Conservation (phyloP, 2,888 invertebrate genomes). For the Lasioglossum leucozonium region DNA sequence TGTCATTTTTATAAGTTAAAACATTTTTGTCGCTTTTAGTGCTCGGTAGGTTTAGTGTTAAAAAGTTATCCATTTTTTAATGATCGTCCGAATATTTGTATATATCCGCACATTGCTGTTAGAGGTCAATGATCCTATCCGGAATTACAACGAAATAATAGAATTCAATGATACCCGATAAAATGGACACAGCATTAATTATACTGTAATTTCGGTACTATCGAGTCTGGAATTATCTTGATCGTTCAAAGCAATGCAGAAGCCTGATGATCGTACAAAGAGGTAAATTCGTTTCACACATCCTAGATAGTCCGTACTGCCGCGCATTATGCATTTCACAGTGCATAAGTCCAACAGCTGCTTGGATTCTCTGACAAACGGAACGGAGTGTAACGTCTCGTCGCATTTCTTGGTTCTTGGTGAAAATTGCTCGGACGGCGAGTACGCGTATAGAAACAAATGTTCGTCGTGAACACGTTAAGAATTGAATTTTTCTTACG, state of each 20-base stretch:
- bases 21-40: too few species aligned
- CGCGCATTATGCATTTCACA: slow-evolving; percentile 82
- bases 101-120: neutral
- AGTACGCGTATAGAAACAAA: slow-evolving; percentile 42
- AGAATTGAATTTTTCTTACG: slow-evolving; percentile 60
- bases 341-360: slow-evolving; percentile 81
- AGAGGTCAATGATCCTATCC: neutral
- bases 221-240: slow-evolving; percentile 18
- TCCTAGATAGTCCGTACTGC: slow-evolving; percentile 69
- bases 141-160: neutral
- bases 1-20: too few species aligned
- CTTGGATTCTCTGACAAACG: slow-evolving; percentile 70
- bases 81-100: too few species aligned
- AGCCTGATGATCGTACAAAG: slow-evolving; percentile 58
- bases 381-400: slow-evolving; percentile 75
- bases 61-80: too few species aligned
- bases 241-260: slow-evolving; percentile 21
- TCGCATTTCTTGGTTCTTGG: slow-evolving; percentile 74
- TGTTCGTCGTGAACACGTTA: slow-evolving; percentile 38
- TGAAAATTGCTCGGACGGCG: slow-evolving; percentile 71
- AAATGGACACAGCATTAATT: neutral
- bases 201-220: slow-evolving; percentile 4
- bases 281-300: slow-evolving; percentile 71
- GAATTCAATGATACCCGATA: neutral
- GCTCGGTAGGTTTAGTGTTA: too few species aligned